These are phyloP conservation scores for Bergia puertoricense DNA, from an alignment of 92 coral and sea anemone species.

Conservation along the genomic window DNA sequence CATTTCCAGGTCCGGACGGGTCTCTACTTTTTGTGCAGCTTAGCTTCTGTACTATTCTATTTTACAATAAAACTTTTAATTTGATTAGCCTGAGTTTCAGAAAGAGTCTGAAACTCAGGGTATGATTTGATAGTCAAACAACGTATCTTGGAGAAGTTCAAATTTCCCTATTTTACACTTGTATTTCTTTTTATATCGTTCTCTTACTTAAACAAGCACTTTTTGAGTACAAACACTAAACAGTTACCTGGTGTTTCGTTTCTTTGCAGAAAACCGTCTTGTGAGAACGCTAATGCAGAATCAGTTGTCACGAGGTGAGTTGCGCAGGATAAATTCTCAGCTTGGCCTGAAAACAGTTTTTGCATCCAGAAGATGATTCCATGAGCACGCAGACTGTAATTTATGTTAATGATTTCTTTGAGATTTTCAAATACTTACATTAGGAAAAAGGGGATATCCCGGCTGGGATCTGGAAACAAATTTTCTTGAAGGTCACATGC, in stretches of 20 bases:
- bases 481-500: no score
- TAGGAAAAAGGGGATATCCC: no score
- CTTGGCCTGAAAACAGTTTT: background rate
- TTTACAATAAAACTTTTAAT: background rate
- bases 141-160: background rate
- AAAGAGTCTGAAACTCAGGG: no score
- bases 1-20: background rate
- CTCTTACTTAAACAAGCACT: no score
- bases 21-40: background rate
- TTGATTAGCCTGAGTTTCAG: no score
- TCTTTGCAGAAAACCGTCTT: constrained; percentile 69
- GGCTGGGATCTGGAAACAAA: no score
- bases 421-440: no score
- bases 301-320: constrained; percentile 28
- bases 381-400: no score
- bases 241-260: background rate
- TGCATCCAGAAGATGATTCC: no score
- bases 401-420: no score
- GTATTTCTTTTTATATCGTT: background rate
- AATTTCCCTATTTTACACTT: background rate
- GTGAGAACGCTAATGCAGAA: constrained; percentile 81
- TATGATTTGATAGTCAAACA: no score
- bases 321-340: background rate
- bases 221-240: background rate
- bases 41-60: background rate